These are phyloP conservation scores for Cryptomyrus ogoouensis DNA, from an alignment of 2,113 vertebrate species.

Conservation along the genomic window DNA sequence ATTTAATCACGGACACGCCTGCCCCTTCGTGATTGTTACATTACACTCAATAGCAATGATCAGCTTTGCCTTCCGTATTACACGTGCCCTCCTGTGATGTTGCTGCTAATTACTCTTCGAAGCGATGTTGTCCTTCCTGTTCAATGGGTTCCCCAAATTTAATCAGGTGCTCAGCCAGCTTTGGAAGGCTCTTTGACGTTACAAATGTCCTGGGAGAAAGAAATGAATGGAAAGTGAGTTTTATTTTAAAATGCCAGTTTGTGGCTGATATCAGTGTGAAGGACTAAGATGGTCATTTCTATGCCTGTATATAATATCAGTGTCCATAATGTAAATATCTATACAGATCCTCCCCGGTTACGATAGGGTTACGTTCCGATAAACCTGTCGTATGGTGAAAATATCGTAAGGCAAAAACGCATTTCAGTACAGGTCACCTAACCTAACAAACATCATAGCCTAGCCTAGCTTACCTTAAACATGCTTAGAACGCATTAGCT, in stretches of 20 bases:
- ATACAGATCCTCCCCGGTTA: not conserved
- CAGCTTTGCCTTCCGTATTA: not conserved
- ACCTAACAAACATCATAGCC: not conserved
- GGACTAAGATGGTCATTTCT: not conserved
- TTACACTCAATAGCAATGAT: not conserved
- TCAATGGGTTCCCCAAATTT: not conserved
- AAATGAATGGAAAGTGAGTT: not conserved
- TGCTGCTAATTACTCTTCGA: not conserved
- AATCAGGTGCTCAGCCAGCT: not conserved
- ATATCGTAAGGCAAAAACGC: not conserved
- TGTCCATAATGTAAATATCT: not conserved
- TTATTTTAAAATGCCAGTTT: not conserved
- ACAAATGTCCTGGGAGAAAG: not conserved
- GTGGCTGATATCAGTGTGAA: not conserved
- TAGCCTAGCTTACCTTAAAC: not conserved
- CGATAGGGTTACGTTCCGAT: not conserved
- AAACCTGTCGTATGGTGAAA: not conserved
- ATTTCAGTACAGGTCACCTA: not conserved
- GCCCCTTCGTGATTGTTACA: not conserved
- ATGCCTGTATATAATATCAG: not conserved
- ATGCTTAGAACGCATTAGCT: not conserved
- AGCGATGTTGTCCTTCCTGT: not conserved
- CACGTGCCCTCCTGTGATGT: not conserved
- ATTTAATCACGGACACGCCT: not conserved
- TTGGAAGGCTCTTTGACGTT: not conserved